Base-by-base conservation (phyloP, 2,113 vertebrate genomes). In the Phaethon lepturus region DNA sequence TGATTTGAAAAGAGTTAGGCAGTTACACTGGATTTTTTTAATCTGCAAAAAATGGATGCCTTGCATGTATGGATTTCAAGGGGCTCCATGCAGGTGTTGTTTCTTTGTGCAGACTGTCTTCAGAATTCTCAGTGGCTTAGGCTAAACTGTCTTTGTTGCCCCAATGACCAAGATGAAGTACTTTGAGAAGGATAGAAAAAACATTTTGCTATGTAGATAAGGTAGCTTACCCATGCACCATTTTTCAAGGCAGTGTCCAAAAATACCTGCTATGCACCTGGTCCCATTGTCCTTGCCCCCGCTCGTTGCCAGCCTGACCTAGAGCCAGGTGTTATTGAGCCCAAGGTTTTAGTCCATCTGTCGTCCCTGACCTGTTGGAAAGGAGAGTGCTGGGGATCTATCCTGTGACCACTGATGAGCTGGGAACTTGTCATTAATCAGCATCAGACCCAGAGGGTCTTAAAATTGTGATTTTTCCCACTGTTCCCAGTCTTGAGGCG, bases 401-500 rank as follows among this genome's bases (percentile, higher is more conserved):
- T 42, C 26, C 50, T 38, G 23, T 42, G 26, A 13, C 55, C 25
- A 33, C 33, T 26, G 22, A 17, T 45, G 35, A 62, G 20, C 4
- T n/a, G 19, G 23, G 7, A 23, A 26, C 22, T 44, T 60, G n/a
- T 17, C 12, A 18, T 19, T 38, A 73, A 35, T 22, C 24, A 62
- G 3, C 31, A 52, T 31, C 49, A 59, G 26, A 69, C 6, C 19
- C 26, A 79, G 10, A 59, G 13, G 12, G 18, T 69, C 10, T 79
- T 79, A 47, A 40, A 76, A 55, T 2, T 18, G 3, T 33, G 8
- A 25, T 67, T 81, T 79, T 81, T 89, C 4, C 17, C 17, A 47
- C 9, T 1, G 3, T 60, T 40, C 5, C 10, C 26, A 35, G 35
- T 7, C 11, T 19, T 29, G 23, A 12, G 18, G 2, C 9, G 4